Conservation (phyloP, 1,140 invertebrate genomes). For the Lucilia cuprina region DNA sequence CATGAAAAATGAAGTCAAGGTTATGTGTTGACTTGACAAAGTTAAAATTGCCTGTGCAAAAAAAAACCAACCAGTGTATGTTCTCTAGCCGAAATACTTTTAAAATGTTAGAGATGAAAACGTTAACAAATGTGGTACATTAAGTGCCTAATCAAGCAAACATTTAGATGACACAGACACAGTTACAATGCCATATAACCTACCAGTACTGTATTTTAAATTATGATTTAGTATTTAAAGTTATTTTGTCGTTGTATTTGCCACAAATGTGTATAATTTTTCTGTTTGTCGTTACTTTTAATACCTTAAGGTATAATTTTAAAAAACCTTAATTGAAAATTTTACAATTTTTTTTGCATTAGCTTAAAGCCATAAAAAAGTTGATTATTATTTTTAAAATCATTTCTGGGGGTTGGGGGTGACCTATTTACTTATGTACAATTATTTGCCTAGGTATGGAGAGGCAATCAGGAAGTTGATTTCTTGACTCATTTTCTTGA, state of each 20-base stretch:
- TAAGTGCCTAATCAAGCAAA: slow-evolving; percentile 41
- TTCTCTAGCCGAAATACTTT: not conserved
- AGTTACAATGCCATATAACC: not conserved
- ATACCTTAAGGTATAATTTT: not conserved
- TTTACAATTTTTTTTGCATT: not conserved
- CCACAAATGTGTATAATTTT: not conserved
- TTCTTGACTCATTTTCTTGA: not conserved
- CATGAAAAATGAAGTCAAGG: slow-evolving; percentile 26
- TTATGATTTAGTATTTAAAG: not conserved
- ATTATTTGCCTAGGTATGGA: not conserved
- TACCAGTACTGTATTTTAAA: not conserved
- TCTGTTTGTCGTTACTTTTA: not conserved
- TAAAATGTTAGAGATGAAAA: not conserved
- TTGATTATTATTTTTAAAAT: not conserved
- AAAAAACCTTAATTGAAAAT: not conserved
- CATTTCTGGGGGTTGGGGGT: not conserved
- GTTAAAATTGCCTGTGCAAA: not conserved
- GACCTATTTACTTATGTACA: not conserved
- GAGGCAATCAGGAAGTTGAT: not conserved
- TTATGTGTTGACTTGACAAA: not conserved
- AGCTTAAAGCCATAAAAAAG: not conserved
- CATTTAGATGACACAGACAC: not conserved
- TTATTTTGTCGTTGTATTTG: not conserved
- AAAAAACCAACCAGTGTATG: not conserved
- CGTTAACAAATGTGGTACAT: slow-evolving; percentile 30